Conservation (phyloP, 2,888 invertebrate species). For the Plagodis dolabraria region DNA sequence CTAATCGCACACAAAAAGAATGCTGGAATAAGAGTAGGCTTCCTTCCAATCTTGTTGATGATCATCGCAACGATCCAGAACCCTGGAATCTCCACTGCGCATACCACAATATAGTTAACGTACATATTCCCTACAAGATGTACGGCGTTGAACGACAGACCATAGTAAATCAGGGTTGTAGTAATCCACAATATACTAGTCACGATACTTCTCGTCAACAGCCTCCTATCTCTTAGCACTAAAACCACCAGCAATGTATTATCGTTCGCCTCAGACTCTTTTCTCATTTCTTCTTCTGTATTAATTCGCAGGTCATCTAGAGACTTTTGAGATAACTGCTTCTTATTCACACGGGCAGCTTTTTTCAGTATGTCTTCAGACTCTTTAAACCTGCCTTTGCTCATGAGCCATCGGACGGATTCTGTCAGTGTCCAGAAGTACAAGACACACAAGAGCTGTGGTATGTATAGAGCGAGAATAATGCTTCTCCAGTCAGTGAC, state of each 20-base stretch:
- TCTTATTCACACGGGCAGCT: slow-evolving; percentile 86
- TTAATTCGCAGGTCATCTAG: slow-evolving; percentile 49
- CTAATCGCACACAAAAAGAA: slow-evolving; percentile 85
- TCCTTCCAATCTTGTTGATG: slow-evolving; percentile 85
- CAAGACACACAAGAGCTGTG: slow-evolving; percentile 86
- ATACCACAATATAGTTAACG: slow-evolving; percentile 86
- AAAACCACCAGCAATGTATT: slow-evolving; percentile 55
- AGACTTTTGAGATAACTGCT: slow-evolving; percentile 53
- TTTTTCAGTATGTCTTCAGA: slow-evolving; percentile 85
- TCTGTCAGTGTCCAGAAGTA: slow-evolving; percentile 89
- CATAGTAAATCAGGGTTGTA: slow-evolving; percentile 87
- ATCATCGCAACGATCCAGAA: slow-evolving; percentile 85
- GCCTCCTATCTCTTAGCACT: slow-evolving; percentile 53
- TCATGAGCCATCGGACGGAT: slow-evolving; percentile 90
- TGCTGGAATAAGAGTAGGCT: slow-evolving; percentile 82
- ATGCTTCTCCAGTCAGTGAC: slow-evolving; percentile 88
- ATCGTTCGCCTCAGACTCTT: slow-evolving; percentile 20
- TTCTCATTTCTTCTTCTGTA: slow-evolving; percentile 49
- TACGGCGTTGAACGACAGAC: slow-evolving; percentile 87
- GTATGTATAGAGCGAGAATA: slow-evolving; percentile 87
- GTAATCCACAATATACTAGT: slow-evolving; percentile 87
- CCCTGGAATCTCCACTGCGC: slow-evolving; percentile 88
- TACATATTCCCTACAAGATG: slow-evolving; percentile 87
- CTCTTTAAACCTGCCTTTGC: slow-evolving; percentile 86
- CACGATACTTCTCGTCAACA: slow-evolving; percentile 51